Evolutionary conservation across 2,113 vertebrate genomes (phyloP).

Genomic region (Erinaceus europaeus): DNA sequence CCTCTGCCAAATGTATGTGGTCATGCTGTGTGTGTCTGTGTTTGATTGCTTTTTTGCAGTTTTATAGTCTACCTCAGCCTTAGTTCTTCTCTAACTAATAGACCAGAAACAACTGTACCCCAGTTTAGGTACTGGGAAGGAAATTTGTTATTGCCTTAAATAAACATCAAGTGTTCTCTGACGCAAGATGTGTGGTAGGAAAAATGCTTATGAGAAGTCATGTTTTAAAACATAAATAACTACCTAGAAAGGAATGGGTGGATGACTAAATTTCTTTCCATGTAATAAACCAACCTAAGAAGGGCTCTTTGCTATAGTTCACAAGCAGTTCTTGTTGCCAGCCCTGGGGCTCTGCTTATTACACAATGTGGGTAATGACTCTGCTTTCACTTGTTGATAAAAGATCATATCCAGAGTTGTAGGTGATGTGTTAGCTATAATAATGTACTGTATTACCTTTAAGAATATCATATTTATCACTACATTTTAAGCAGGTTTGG

Average conservation of each 20-base stretch:
- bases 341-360: neutral
- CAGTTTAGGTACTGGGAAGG: neutral
- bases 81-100: neutral
- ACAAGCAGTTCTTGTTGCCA: neutral
- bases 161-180: neutral
- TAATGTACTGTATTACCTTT: neutral
- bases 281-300: neutral
- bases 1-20: constrained; percentile 7
- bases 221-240: neutral
- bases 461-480: neutral
- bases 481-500: neutral
- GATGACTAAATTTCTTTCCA: neutral
- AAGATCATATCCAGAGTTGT: neutral
- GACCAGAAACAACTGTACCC: neutral
- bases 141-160: constrained; percentile 2
- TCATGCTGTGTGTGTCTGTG: constrained; percentile 15
- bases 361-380: neutral
- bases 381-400: neutral
- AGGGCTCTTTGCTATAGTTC: neutral
- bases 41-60: neutral
- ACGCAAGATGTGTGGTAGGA: constrained; percentile 39
- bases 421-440: neutral
- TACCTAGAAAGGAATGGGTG: neutral
- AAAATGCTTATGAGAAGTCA: neutral
- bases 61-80: neutral